Evolutionary conservation across 2,888 invertebrate species (phyloP), one percentile per base, ranked within the genome.

Genomic region (Leptarthrus brevirostris): DNA sequence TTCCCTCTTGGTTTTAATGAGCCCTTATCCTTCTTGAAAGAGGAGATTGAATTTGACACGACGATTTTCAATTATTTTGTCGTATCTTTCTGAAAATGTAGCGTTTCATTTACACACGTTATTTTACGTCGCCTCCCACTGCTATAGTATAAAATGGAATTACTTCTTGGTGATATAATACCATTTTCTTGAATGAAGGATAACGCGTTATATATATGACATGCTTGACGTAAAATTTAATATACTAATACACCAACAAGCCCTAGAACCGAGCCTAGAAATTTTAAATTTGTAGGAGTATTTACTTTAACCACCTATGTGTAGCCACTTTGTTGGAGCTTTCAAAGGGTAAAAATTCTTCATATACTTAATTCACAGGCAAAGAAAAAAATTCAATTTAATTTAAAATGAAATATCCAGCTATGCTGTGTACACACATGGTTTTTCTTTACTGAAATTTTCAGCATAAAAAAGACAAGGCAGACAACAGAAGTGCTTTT

Each of bases 1-100:
- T 34, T 24, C 34, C 69, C 69, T 34, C 52, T 52, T 49, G 34
- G 69, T 69, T 52, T 69, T 69, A 69, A 69, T 52, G 52, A 52
- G 49, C 69, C 69, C 52, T 52, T 52, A 52, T 52, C 52, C 69
- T 47, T 69, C 49, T 34, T 52, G 52, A 52, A 52, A 34, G 52
- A 69, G 52, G 20, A 75, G 70, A 75, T 73, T 75, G 73, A 64
- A 75, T 75, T 73, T 75, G 75, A 75, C 75, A 75, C 58, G 70
- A 71, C 61, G 75, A 75, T 75, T 69, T 75, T 75, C 75, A 75
- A 75, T 75, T 75, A 75, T 75, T 54, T 73, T 56, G 70, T 40
- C 53, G 52, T 40, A 69, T 69, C 69, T 20, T 69, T 52, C 20
- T 52, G n/a, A 64, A 47, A 36, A 44, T 52, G 22, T 66, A 44